phyloP scores from a whole-genome alignment of 2,113 vertebrate species.

The Eonycteris spelaea region DNA sequence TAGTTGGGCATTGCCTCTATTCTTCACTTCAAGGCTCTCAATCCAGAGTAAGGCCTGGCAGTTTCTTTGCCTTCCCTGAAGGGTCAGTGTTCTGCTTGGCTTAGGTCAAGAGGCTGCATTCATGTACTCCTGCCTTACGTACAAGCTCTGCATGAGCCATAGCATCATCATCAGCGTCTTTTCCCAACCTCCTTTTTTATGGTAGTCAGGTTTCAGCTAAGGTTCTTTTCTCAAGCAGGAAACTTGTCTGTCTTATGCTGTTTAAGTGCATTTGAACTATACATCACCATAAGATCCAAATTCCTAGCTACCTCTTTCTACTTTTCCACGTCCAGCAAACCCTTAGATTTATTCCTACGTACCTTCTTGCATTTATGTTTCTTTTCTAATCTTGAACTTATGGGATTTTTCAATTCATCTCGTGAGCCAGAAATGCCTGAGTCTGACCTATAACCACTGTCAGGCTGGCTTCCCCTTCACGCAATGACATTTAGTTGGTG shows the following conservation, averaged over 20 bases:
- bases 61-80: background rate
- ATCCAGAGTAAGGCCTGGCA: background rate
- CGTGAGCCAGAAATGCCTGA: background rate
- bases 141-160: background rate
- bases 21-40: background rate
- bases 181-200: background rate
- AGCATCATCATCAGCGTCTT: background rate
- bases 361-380: background rate
- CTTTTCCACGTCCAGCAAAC: background rate
- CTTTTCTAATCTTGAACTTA: background rate
- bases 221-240: background rate
- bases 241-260: background rate
- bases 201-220: background rate
- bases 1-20: background rate
- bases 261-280: background rate
- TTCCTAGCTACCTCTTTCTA: background rate
- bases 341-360: background rate
- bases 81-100: background rate
- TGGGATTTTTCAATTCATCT: background rate
- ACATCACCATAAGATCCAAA: background rate
- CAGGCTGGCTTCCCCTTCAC: background rate
- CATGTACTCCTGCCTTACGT: background rate
- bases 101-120: background rate
- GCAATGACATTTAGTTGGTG: slow-evolving; percentile 23
- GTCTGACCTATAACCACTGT: background rate